Conservation (phyloP, 1,140 invertebrate species). For the Goniozus legneri region DNA sequence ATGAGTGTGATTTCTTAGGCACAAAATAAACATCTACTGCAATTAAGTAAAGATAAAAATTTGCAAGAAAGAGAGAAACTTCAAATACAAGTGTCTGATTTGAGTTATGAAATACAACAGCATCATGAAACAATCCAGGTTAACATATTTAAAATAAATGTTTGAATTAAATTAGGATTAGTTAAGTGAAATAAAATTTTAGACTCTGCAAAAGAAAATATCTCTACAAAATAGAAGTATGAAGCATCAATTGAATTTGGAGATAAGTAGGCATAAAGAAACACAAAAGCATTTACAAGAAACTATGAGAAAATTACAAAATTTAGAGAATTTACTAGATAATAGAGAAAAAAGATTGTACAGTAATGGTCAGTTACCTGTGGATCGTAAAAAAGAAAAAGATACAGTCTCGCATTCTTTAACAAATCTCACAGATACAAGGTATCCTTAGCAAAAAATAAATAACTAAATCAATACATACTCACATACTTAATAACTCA, state of each 20-base stretch:
- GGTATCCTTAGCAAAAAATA: slow-evolving; percentile 18
- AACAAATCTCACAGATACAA: slow-evolving; percentile 47
- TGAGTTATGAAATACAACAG: slow-evolving; percentile 62
- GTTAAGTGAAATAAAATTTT: no score
- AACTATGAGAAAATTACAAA: slow-evolving; percentile 60
- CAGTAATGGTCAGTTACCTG: slow-evolving; percentile 34
- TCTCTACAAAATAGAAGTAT: slow-evolving; percentile 69
- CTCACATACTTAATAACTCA: not conserved
- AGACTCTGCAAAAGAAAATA: slow-evolving; percentile 63
- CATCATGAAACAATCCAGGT: slow-evolving; percentile 68
- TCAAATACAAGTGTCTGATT: slow-evolving; percentile 60
- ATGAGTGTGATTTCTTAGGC: slow-evolving; percentile 24
- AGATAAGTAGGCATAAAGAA: slow-evolving; percentile 68
- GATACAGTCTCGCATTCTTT: slow-evolving; percentile 35
- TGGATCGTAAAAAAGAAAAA: slow-evolving; percentile 28
- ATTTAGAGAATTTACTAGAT: slow-evolving; percentile 52
- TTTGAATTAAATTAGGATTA: no score
- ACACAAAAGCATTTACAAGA: slow-evolving; percentile 65
- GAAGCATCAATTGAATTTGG: slow-evolving; percentile 64
- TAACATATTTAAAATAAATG: no score
- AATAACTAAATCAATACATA: not conserved
- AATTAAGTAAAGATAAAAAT: slow-evolving; percentile 69
- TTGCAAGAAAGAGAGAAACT: slow-evolving; percentile 70
- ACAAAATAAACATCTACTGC: slow-evolving; percentile 66
- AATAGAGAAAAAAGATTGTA: slow-evolving; percentile 45